phyloP scores from a whole-genome alignment of 2,888 invertebrate genomes.

The Hemistola chrysoprasaria region DNA sequence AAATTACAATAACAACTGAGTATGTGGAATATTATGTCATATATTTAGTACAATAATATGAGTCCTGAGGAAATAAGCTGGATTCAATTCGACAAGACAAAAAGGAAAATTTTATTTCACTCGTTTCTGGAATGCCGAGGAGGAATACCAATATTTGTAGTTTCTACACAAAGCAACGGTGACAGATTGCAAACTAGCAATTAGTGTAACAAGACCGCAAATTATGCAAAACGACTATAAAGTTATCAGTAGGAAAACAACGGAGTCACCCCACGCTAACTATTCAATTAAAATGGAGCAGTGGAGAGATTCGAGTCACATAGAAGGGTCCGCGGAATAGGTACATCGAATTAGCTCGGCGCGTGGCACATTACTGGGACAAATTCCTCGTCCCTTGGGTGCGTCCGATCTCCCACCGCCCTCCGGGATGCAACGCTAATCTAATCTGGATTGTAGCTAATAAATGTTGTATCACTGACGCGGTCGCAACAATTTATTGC shows the following conservation, averaged over 20 bases:
- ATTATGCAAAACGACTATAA: slow-evolving; percentile 78
- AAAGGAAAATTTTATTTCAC: too few relatives aligned
- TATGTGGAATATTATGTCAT: too few relatives aligned
- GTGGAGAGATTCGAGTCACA: slow-evolving; percentile 76
- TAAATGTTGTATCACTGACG: slow-evolving; percentile 77
- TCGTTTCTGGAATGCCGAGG: too few relatives aligned
- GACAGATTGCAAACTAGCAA: slow-evolving; percentile 76
- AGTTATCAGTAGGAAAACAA: slow-evolving; percentile 78
- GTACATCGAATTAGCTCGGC: slow-evolving; percentile 74
- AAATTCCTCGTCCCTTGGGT: slow-evolving; percentile 71
- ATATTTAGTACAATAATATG: too few relatives aligned
- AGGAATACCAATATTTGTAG: too few relatives aligned
- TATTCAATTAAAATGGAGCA: slow-evolving; percentile 81
- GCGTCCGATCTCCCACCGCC: slow-evolving; percentile 32
- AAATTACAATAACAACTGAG: too few relatives aligned
- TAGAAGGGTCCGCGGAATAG: slow-evolving; percentile 64
- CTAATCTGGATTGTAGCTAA: slow-evolving; percentile 81
- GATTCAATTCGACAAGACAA: too few relatives aligned
- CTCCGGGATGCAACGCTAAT: slow-evolving; percentile 78
- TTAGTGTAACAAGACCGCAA: slow-evolving; percentile 65
- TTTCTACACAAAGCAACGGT: slow-evolving; percentile 41
- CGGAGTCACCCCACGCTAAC: slow-evolving; percentile 63
- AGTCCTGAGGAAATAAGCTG: too few relatives aligned
- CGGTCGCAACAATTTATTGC: slow-evolving; percentile 77
- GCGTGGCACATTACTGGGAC: slow-evolving; percentile 80